Evolutionary conservation across 2,797 vertebrate species (phyloP).

Genomic region (Orestias chungarensis): DNA sequence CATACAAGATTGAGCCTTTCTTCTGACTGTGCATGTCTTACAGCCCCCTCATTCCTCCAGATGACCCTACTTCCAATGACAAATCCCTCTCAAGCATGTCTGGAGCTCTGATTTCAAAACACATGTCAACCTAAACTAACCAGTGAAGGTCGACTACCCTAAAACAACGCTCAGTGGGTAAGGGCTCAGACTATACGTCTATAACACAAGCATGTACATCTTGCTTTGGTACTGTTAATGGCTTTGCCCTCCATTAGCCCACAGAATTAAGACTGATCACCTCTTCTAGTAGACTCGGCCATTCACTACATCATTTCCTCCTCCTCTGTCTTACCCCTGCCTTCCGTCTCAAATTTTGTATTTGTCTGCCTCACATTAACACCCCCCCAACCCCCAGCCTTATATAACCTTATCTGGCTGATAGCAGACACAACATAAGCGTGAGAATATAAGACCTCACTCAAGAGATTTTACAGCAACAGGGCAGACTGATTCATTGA

Average conservation of each 20-base stretch:
- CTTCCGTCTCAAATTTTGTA: conserved; percentile 13
- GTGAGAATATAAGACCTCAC: conserved; percentile 36
- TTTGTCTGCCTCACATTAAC: conserved; percentile 16
- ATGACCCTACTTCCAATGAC: conserved; percentile 25
- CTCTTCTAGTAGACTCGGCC: conserved; percentile 50
- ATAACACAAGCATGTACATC: conserved; percentile 63
- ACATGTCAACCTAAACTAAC: conserved; percentile 24
- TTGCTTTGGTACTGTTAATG: conserved; percentile 73
- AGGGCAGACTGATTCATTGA: conserved; percentile 28
- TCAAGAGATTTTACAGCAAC: conserved; percentile 52
- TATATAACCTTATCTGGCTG: conserved; percentile 45
- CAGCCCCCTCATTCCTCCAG: conserved; percentile 2
- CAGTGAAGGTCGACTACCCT: conserved; percentile 53
- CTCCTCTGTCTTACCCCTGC: conserved; percentile 2
- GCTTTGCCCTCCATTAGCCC: conserved; percentile 77
- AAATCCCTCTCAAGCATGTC: conserved; percentile 45
- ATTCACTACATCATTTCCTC: conserved; percentile 30
- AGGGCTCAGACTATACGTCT: conserved; percentile 59
- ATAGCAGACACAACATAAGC: conserved; percentile 36
- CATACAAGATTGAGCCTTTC: conserved; percentile 42
- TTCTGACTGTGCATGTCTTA: conserved; percentile 14
- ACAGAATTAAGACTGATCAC: conserved; percentile 77
- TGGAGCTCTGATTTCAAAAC: conserved; percentile 29
- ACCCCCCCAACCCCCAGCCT: conserved; percentile 9
- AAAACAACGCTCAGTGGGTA: conserved; percentile 29